Evolutionary conservation across 2,797 vertebrate species (phyloP).

Genomic region (Miichthys miiuy): DNA sequence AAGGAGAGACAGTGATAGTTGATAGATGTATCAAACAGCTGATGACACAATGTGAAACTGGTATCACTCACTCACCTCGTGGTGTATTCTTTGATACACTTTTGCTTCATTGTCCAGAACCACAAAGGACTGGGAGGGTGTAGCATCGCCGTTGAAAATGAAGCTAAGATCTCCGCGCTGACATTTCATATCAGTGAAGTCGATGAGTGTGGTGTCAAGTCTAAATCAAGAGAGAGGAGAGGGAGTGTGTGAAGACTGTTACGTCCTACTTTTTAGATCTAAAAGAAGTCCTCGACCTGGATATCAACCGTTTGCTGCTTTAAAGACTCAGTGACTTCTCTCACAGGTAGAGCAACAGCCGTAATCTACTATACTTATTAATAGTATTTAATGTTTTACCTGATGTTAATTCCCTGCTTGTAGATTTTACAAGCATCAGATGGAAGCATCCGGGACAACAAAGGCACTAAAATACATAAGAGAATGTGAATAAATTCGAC

Average conservation of each 20-base stretch:
- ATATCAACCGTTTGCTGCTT: conserved; percentile 49
- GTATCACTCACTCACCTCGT: conserved; percentile 87
- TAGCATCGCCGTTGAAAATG: conserved; percentile 94
- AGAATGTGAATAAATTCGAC: conserved; percentile 8
- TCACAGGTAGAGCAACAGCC: conserved; percentile 4
- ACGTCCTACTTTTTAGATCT: conserved; percentile 63
- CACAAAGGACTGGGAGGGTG: conserved; percentile 94
- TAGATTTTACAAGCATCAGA: conserved; percentile 99
- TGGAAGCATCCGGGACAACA: conserved; percentile 96
- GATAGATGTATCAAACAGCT: not conserved
- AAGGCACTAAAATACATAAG: conserved; percentile 87
- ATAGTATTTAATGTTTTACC: conserved; percentile 80
- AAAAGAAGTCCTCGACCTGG: conserved; percentile 69
- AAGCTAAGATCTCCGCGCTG: conserved; percentile 97
- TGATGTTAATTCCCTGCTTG: conserved; percentile 98
- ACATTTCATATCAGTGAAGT: conserved; percentile 99
- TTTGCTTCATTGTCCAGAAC: conserved; percentile 97
- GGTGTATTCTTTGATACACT: conserved; percentile 98
- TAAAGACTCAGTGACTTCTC: conserved; percentile 27
- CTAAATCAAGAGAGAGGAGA: conserved; percentile 77
- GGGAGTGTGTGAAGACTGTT: conserved; percentile 29
- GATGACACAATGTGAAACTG: conserved; percentile 16
- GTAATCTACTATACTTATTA: not conserved
- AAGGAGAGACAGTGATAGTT: not conserved
- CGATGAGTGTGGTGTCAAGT: conserved; percentile 97